phyloP scores from a whole-genome alignment of 2,113 vertebrate species.

The Corydoras sp. region DNA sequence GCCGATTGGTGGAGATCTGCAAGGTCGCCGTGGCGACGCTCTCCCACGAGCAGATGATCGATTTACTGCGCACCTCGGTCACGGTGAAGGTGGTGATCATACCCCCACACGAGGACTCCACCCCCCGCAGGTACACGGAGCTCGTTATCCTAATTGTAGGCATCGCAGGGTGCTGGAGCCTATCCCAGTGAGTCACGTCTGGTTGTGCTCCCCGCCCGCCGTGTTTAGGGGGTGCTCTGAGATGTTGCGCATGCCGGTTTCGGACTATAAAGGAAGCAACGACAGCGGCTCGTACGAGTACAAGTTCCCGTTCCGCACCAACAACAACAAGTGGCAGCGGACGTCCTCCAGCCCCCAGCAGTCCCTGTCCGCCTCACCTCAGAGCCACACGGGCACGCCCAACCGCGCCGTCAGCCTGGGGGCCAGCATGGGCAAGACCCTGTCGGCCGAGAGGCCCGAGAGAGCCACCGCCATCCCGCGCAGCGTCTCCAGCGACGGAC shows the following conservation, averaged over 20 bases:
- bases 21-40: constrained; percentile 93
- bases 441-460: constrained; percentile 76
- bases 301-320: constrained; percentile 96
- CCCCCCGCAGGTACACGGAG: constrained; percentile 81
- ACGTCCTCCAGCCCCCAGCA: constrained; percentile 82
- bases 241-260: constrained; percentile 84
- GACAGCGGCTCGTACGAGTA: constrained; percentile 89
- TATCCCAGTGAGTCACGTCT: no score
- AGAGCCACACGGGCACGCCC: constrained; percentile 62
- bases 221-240: constrained; percentile 85
- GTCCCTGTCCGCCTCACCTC: constrained; percentile 79
- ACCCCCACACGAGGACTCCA: constrained; percentile 91
- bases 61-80: constrained; percentile 90
- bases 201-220: no score
- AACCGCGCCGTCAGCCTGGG: constrained; percentile 71
- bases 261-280: constrained; percentile 86
- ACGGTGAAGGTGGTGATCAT: constrained; percentile 93
- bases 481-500: constrained; percentile 93
- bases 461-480: constrained; percentile 84
- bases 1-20: constrained; percentile 95
- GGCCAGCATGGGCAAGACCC: constrained; percentile 80
- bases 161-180: no score
- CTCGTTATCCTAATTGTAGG: no score
- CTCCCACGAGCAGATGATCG: constrained; percentile 98
- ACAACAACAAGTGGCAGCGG: constrained; percentile 95